These are phyloP conservation scores for Aphodius sticticus DNA, from an alignment of 2,888 invertebrate genomes.

Conservation along the genomic window DNA sequence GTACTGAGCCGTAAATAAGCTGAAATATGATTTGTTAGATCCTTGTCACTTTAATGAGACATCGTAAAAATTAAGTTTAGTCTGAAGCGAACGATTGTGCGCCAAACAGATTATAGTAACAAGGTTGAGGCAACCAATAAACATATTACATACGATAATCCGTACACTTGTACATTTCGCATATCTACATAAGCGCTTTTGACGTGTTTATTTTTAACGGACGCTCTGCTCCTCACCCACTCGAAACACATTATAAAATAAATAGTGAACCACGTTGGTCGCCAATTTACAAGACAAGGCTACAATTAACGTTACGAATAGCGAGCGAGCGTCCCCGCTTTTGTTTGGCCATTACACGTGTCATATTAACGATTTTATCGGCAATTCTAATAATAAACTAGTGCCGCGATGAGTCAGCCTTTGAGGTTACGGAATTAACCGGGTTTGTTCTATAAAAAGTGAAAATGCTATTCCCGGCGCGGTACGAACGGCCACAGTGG, in stretches of 20 bases:
- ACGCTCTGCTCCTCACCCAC: not conserved
- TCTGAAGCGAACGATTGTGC: too few relatives aligned
- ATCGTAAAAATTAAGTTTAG: too few relatives aligned
- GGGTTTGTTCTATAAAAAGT: conserved; percentile 24
- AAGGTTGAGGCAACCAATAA: too few relatives aligned
- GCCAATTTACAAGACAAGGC: not conserved
- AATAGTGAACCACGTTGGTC: not conserved
- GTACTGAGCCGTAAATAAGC: too few relatives aligned
- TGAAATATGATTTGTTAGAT: too few relatives aligned
- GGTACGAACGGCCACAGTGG: not conserved
- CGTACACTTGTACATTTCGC: too few relatives aligned
- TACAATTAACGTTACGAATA: not conserved
- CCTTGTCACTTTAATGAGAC: too few relatives aligned
- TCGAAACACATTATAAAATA: not conserved
- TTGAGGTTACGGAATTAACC: conserved; percentile 8
- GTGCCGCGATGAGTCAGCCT: not conserved
- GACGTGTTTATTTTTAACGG: not conserved
- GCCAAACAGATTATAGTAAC: too few relatives aligned
- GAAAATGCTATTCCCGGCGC: conserved; percentile 11
- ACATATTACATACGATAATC: too few relatives aligned
- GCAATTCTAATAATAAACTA: not conserved
- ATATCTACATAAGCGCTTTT: not conserved
- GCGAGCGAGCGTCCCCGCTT: not conserved
- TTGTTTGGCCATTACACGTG: conserved; percentile 4
- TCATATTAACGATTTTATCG: not conserved